Percentiles rank a stretch among this genome's conserved stretches.
Evolutionary conservation across 2,888 invertebrate species (phyloP).

Genomic region (Hydrotaea diabolus): DNA sequence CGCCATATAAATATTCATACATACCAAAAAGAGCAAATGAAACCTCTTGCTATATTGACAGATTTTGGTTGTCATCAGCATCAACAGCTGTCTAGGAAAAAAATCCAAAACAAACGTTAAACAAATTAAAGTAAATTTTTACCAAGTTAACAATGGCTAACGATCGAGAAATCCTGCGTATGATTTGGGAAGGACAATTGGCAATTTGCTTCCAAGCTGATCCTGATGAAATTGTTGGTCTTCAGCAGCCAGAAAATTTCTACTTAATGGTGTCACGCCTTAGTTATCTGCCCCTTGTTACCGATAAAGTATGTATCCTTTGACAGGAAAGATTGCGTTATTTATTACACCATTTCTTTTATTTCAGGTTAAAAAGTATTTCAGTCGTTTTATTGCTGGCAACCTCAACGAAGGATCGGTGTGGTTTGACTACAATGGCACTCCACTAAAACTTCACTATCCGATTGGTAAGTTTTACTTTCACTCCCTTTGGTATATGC

Average conservation of each 20-base stretch:
- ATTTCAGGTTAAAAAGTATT: conserved; percentile 93
- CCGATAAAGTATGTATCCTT: conserved; percentile 89
- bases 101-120: too few relatives aligned
- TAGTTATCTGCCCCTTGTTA: conserved; percentile 96
- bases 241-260: conserved; percentile 95
- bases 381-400: conserved; percentile 89
- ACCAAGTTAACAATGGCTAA: conserved; percentile 93
- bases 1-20: too few relatives aligned
- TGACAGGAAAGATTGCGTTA: background rate
- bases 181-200: conserved; percentile 97
- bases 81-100: too few relatives aligned
- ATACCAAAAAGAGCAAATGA: too few relatives aligned
- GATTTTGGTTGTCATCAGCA: too few relatives aligned
- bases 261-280: conserved; percentile 96
- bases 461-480: conserved; percentile 83
- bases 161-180: conserved; percentile 95
- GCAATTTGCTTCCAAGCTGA: conserved; percentile 96
- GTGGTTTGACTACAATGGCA: conserved; percentile 96
- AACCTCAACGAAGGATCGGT: conserved; percentile 92
- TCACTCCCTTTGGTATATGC: too few relatives aligned
- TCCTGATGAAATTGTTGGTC: conserved; percentile 92
- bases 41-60: too few relatives aligned
- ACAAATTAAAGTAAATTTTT: too few relatives aligned
- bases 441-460: conserved; percentile 94
- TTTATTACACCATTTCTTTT: conserved; percentile 55